Evolutionary conservation across 92 coral and sea anemone species (phyloP), one percentile per base, ranked within the genome.

Genomic region (Umimayanthus kanabou): DNA sequence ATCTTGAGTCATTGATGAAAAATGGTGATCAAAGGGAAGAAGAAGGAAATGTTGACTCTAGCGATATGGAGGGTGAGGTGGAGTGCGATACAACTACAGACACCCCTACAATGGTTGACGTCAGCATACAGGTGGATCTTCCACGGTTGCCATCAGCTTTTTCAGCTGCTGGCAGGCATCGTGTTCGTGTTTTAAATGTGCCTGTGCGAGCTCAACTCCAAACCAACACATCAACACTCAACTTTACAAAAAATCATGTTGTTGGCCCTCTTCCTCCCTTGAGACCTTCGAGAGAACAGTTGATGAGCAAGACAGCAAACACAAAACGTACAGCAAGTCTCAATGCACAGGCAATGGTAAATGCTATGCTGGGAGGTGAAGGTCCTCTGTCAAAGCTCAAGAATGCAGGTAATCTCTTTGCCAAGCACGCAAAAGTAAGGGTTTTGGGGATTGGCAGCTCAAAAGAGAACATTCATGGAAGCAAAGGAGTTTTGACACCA

Each of bases 291-390:
- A 86, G 93, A 20, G 98, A 97, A 85, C 95, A 94, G 74, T 87
- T 96, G 86, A 57, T 90, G 53, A 96, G 99, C 82, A 96, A 96
- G 81, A 90, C 94, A 20, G 97, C 99, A 47, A 88, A 93, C 25
- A 95, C 96, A n/a, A 95, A 95, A 85, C 93, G 99, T 4, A 90
- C 96, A 20, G 99, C 94, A 20, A 94, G 98, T 29, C 86, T 97
- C 25, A 95, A 95, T 89, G 93, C 96, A 47, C 97, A 92, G 87
- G 99, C 99, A 6, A 97, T 97, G 99, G 91, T 93, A n/a, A 95
- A 97, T 87, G 96, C 95, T 25, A 95, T 97, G 89, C 82, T 93
- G 29, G 90, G 94, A 37, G 87, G 84, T 81, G 96, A 95, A 77
- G 98, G 98, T 39, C 98, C 96, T 47, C 67, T 95, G 30, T 91